Evolutionary conservation across 2,888 invertebrate species (phyloP).

Genomic region (Cryptus viduatorius): DNA sequence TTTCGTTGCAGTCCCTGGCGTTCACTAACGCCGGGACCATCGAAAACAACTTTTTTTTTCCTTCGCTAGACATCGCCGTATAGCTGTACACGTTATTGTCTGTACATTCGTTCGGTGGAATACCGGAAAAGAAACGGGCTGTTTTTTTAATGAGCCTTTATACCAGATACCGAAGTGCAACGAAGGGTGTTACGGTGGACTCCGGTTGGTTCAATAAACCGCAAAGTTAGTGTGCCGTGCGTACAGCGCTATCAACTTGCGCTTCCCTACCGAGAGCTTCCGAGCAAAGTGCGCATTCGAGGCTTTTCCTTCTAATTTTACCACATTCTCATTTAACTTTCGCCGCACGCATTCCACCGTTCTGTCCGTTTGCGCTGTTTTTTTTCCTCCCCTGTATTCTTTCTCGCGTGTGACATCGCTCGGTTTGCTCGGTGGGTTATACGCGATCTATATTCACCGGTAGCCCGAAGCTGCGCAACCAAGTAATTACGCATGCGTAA

Average conservation of each 20-base stretch:
- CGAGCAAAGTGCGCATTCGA: conserved; percentile 37
- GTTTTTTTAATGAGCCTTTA: conserved; percentile 42
- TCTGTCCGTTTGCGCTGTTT: not conserved
- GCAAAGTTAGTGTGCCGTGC: conserved; percentile 42
- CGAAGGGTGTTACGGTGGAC: conserved; percentile 15
- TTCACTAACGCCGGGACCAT: conserved; percentile 9
- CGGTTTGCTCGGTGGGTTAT: conserved; percentile 50
- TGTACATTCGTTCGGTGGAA: not conserved
- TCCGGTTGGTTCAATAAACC: conserved; percentile 53
- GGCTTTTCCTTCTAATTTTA: conserved; percentile 58
- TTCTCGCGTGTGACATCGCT: conserved; percentile 46
- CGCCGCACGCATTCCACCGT: conserved; percentile 1
- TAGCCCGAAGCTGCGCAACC: conserved; percentile 51
- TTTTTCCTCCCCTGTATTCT: conserved; percentile 3
- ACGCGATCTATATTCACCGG: conserved; percentile 20
- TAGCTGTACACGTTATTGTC: not conserved
- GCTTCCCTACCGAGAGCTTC: conserved; percentile 3
- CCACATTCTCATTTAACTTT: conserved; percentile 25
- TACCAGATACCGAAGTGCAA: conserved; percentile 21
- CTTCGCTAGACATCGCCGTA: not conserved
- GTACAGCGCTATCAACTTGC: conserved; percentile 32
- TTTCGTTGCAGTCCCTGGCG: conserved; percentile 17
- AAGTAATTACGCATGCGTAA: conserved; percentile 51
- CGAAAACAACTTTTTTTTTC: conserved; percentile 18
- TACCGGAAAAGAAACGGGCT: conserved; percentile 14